Evolutionary conservation across 1,140 invertebrate species (phyloP).

Genomic region (Formica exsecta): DNA sequence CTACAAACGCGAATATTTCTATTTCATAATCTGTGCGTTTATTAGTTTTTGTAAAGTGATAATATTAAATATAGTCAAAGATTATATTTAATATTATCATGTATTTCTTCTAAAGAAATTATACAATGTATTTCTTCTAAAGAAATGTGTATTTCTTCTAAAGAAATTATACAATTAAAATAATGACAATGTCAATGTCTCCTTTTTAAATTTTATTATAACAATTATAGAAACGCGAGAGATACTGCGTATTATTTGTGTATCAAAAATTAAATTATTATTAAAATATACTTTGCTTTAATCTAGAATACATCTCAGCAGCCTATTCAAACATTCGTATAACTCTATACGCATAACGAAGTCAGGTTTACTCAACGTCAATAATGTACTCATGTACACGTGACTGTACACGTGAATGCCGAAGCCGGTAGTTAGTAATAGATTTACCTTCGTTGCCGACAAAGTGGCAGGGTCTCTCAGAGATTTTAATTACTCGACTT

Average conservation of each 20-base stretch:
- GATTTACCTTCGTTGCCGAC: constrained; percentile 50
- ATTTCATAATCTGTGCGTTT: not conserved
- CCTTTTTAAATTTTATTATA: not conserved
- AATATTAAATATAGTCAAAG: constrained; percentile 2
- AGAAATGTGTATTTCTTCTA: not conserved
- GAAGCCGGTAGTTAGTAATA: constrained; percentile 38
- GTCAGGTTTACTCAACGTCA: constrained; percentile 19
- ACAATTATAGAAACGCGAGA: not conserved
- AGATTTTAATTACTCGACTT: constrained; percentile 49
- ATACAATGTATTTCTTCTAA: not conserved
- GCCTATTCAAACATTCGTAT: not conserved
- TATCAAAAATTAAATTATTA: not conserved
- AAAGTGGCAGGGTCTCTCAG: constrained; percentile 34
- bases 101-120: not conserved
- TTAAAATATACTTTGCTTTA: not conserved
- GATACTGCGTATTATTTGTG: not conserved
- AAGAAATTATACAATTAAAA: constrained; percentile 2
- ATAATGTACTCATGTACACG: constrained; percentile 13
- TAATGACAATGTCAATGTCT: not conserved
- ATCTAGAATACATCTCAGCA: not conserved
- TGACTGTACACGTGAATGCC: not conserved
- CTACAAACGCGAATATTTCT: not conserved
- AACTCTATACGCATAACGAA: constrained; percentile 17
- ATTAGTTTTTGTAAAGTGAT: not conserved
- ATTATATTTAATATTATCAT: too few species aligned